Conservation (phyloP, 2,888 invertebrate genomes). For the Erpobdella octoculata region DNA sequence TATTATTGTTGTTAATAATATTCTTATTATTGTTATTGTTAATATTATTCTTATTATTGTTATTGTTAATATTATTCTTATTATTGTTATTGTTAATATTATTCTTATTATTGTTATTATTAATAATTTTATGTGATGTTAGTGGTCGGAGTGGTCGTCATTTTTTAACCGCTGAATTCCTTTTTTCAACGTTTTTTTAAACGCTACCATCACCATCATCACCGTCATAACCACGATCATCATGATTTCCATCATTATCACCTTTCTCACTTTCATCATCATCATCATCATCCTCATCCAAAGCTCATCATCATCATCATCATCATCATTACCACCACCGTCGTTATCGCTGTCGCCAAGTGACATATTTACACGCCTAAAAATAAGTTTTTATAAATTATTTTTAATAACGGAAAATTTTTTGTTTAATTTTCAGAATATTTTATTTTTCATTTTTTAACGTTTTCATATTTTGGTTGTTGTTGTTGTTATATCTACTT, state of each 20-base stretch:
- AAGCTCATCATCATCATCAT: constrained; percentile 1
- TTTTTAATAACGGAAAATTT: not conserved
- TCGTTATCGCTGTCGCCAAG: not conserved
- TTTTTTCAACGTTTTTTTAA: too few species aligned
- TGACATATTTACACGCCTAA: not conserved
- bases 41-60: too few species aligned
- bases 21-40: too few species aligned
- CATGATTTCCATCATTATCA: not conserved
- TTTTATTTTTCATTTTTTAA: not conserved
- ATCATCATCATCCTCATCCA: too few species aligned
- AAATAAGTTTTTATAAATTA: not conserved
- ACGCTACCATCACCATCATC: not conserved
- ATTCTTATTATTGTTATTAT: not conserved
- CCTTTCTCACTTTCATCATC: not conserved
- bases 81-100: too few species aligned
- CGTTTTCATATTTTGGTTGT: not conserved
- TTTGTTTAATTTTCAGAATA: too few species aligned
- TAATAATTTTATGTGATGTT: not conserved
- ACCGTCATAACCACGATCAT: not conserved
- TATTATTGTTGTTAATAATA: too few species aligned
- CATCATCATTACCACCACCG: not conserved
- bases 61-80: too few species aligned
- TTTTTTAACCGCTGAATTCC: too few species aligned
- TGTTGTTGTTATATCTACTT: not conserved
- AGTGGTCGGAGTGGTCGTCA: not conserved